Evolutionary conservation across 2,888 invertebrate species (phyloP), one percentile per base, ranked within the genome.

Genomic region (Acanthococcus lagerstroemiae): DNA sequence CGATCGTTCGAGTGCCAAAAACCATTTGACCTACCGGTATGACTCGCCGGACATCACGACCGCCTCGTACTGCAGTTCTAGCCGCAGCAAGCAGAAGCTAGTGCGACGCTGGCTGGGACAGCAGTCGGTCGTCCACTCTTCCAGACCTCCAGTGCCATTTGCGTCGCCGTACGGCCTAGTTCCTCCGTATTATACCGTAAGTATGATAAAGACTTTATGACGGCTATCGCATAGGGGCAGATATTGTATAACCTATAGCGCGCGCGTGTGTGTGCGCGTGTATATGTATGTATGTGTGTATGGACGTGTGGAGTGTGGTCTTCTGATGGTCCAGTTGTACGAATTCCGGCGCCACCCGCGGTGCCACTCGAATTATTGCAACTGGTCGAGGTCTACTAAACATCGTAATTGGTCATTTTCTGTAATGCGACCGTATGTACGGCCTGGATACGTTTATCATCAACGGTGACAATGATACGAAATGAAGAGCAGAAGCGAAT

Each of bases 51-150:
- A 66, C 22, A 57, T 66, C 1, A 61, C 69, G 0, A 68, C 70
- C 9, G 46, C 68, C 2, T 69, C 69, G 4, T 70, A 67, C 52
- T 69, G 69, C 63, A 69, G 68, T 24, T 68, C 70, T 4, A 69
- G 67, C 55, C 26, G 66, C 17, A 67, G 68, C 48, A 70, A 70
- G 66, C 71, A 69, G 56, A 69, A 70, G 65, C 60, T 71, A 44
- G 69, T 71, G 1, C 68, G 69, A 65, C 68, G 69, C 7, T 71
- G 71, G 71, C 55, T 71, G 22, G 71, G 70, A 17, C 70, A 69
- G 60, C 71, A 69, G 54, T 57, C 66, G 6, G 52, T 30, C n/a
- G 26, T 48, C 21, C 52, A 55, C 24, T 67, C 67, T 5, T 48
- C 65, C 4, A 24, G 56, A 56, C 27, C 66, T 27, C 48, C 55